Conservation (phyloP, 2,113 vertebrate genomes). For the Camarhynchus parvulus region DNA sequence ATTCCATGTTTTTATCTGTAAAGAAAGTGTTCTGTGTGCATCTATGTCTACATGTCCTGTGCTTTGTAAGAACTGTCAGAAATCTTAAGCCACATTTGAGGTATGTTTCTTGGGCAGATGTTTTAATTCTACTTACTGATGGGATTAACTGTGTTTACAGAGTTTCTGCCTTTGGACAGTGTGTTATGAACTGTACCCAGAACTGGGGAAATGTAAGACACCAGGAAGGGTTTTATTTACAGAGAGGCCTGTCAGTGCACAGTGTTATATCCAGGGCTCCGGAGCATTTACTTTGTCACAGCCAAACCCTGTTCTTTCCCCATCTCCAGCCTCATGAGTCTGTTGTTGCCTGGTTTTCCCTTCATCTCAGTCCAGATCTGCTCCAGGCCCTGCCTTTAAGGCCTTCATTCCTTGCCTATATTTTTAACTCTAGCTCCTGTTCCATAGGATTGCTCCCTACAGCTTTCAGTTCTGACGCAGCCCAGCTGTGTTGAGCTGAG, state of each 20-base stretch:
- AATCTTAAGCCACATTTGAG: not conserved
- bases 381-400: not conserved
- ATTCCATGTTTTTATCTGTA: not conserved
- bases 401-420: not conserved
- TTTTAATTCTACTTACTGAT: not conserved
- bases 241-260: not conserved
- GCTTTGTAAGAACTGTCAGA: not conserved
- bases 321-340: not conserved
- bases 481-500: fast-evolving
- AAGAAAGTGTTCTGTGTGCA: not conserved
- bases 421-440: not conserved
- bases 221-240: not conserved
- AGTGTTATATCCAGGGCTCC: fast-evolving
- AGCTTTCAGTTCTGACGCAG: not conserved
- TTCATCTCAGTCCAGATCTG: not conserved
- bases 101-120: not conserved
- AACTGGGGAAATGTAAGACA: not conserved
- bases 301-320: not conserved
- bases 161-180: not conserved
- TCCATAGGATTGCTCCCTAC: not conserved
- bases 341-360: not conserved
- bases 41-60: not conserved
- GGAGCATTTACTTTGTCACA: not conserved
- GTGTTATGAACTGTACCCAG: not conserved
- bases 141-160: not conserved